Conservation (phyloP, 2,113 vertebrate species). For the Rhinogobius similis region DNA sequence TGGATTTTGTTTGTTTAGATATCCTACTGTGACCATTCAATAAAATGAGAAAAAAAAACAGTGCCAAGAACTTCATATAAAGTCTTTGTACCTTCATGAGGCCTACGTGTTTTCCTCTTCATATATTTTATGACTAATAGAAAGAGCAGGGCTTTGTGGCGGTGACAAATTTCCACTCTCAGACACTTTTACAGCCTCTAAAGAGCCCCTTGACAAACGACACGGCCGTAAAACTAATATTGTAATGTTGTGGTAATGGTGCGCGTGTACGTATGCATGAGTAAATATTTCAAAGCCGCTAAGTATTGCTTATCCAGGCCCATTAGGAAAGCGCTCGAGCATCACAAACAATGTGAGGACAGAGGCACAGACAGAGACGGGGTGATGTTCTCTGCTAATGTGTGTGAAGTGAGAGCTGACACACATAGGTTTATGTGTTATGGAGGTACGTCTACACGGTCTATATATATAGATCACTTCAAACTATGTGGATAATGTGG, state of each 20-base stretch:
- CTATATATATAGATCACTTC: no score
- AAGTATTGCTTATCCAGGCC: conserved; percentile 82
- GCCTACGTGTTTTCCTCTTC: conserved; percentile 79
- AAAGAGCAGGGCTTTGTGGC: conserved; percentile 84
- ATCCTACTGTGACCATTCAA: neutral
- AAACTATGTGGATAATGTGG: no score
- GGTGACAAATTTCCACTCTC: conserved; percentile 87
- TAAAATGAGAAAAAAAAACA: no score
- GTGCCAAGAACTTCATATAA: neutral
- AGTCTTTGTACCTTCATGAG: conserved; percentile 65
- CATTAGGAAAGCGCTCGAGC: conserved; percentile 82
- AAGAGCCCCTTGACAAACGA: conserved; percentile 85
- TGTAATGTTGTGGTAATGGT: conserved; percentile 89
- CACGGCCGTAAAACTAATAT: conserved; percentile 88
- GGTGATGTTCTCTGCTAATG: neutral
- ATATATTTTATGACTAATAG: conserved; percentile 91
- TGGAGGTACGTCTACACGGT: no score
- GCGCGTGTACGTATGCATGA: conserved; percentile 37
- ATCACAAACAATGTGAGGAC: conserved; percentile 42
- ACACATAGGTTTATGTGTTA: neutral
- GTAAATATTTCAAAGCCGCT: conserved; percentile 82
- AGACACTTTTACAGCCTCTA: conserved; percentile 94
- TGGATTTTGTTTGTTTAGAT: no score
- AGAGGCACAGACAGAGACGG: conserved; percentile 10
- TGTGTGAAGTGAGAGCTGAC: neutral